Evolutionary conservation across 2,113 vertebrate genomes (phyloP), one percentile per base, ranked within the genome.

Genomic region (Antechinus stuartii): DNA sequence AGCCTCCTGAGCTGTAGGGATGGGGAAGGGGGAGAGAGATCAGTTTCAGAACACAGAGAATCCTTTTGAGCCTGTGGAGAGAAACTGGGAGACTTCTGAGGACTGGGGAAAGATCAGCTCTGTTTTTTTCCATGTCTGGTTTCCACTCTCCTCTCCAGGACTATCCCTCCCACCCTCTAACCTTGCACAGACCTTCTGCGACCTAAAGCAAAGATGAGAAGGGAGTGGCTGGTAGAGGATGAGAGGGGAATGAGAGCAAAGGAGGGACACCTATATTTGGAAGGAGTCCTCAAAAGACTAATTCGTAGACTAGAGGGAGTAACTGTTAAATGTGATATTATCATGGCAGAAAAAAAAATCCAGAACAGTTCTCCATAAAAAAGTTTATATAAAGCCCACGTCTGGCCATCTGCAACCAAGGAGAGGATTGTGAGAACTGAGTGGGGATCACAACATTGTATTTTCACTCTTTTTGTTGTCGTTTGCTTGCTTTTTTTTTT

Each of bases 311-410:
- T 16, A 93, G 93, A 55, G 95, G 92, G 53, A 84, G 92, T 94
- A 42, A 42, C 42, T 90, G 84, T 91, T 0, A 49, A 0, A 97
- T 97, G 95, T 95, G 96, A 96, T 97, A 97, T 97, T 97, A 96
- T 97, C 93, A 96, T 93, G 93, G 91, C 52, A 56, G 92, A 90
- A 68, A 92, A 52, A 57, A 92, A 92, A 49, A 5, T 47, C 91
- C 53, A 4, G 97, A 96, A 96, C 95, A 95, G 97, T 47, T 97
- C 97, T 98, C 97, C 97, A 97, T 97, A 97, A 96, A 97, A 96
- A 96, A 98, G 93, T 89, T 96, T 96, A 95, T 97, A 97, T 97
- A 95, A 96, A 97, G 97, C 97, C 97, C 98, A 97, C 97, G 97
- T 93, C 96, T 91, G 97, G 50, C 50, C 50, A 52, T 52, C 50